Evolutionary conservation across 2,113 vertebrate species (phyloP), one percentile per base, ranked within the genome.

Genomic region (Xerus inauris): DNA sequence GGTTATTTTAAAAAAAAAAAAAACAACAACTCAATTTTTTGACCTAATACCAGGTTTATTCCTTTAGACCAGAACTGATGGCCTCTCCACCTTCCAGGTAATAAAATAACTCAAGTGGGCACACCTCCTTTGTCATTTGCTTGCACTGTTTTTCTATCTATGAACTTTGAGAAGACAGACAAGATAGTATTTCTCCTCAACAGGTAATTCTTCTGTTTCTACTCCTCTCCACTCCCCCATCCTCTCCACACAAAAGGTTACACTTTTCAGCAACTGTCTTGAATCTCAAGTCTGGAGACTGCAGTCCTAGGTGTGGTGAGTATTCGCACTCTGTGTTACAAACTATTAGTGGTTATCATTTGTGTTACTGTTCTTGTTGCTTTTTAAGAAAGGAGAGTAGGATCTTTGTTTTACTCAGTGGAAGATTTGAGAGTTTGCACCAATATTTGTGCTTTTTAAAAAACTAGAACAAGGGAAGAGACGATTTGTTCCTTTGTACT

Each of bases 401-500:
- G 17, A 67, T 85, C 17, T 88, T 84, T 73, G 28, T 28, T 82
- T 89, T 69, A 88, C 32, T 57, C 80, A 67, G 40, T 73, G 19
- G 32, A 79, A 80, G 57, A 84, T 57, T 85, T 95, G 16, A 89
- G 49, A 87, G 24, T 73, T 76, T 13, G 54, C 19, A 6, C 32
- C 51, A 62, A 42, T 59, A 67, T 92, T 57, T 45, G 76, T 85
- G 69, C 45, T 89, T 96, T n/a, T 79, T 59, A 86, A 62, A 64
- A 79, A 92, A 94, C 19, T 83, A 91, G 38, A 82, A 77, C 3
- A 72, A 85, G 19, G 30, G 35, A 87, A 28, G 16, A 82, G 28
- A 40, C n/a, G 13, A 62, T 30, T 76, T 26, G 26, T 45, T 42
- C 80, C 11, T 93, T 73, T 57, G 2, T 88, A 13, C 62, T 77